These are phyloP conservation scores for Procambarus virginalis DNA, from an alignment of 1,140 invertebrate species.

Conservation along the genomic window DNA sequence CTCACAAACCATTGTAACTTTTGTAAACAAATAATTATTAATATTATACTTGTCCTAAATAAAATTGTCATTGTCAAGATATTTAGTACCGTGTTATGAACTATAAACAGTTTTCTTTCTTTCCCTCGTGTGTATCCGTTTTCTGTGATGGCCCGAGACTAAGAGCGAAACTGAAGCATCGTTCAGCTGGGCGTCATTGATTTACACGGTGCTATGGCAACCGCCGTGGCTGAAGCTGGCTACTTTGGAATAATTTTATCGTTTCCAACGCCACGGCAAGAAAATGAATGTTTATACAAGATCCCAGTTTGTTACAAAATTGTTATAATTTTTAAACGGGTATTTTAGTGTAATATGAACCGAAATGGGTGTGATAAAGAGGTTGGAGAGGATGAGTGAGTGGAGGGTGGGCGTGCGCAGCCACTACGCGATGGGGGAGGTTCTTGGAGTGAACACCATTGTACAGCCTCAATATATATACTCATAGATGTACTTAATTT, in stretches of 20 bases:
- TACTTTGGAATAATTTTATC: background rate
- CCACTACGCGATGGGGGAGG: background rate
- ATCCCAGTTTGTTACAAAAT: background rate
- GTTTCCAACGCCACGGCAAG: background rate
- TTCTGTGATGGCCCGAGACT: background rate
- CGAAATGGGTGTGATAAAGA: no score
- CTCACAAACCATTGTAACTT: no score
- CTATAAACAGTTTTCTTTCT: background rate
- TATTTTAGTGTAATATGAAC: background rate
- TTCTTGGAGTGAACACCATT: background rate
- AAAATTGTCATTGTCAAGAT: no score
- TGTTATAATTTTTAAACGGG: background rate
- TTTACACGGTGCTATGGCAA: slow-evolving; percentile 24
- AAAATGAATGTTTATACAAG: background rate
- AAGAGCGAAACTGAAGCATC: background rate
- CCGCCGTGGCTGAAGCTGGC: background rate
- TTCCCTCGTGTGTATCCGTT: background rate
- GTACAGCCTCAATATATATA: no score
- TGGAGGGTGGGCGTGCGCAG: background rate
- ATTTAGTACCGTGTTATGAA: no score
- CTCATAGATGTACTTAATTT: no score
- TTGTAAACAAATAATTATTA: no score
- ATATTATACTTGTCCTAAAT: no score
- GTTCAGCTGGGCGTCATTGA: slow-evolving; percentile 1
- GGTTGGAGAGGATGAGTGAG: no score